Evolutionary conservation across 1,140 invertebrate species (phyloP).

Genomic region (Popillia japonica): DNA sequence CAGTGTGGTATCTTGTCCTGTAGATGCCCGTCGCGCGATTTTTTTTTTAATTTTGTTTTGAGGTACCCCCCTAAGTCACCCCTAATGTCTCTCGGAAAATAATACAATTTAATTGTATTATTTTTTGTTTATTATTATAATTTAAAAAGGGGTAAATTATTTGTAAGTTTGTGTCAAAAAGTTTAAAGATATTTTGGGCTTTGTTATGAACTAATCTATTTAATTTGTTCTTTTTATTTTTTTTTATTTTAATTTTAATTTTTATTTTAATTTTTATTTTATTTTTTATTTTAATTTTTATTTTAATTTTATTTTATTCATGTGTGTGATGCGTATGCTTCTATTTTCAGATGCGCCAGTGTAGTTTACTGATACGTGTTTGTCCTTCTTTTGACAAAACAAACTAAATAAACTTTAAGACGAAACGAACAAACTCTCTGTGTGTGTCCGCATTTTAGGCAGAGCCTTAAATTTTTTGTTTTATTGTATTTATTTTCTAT

Average conservation of each 20-base stretch:
- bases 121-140: too few relatives aligned
- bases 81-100: neutral
- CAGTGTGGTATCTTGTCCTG: slow-evolving; percentile 48
- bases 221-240: neutral
- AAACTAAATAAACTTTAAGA: neutral
- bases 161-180: too few relatives aligned
- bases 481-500: too few relatives aligned
- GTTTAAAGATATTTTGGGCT: too few relatives aligned
- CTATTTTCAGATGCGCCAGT: slow-evolving; percentile 11
- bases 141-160: too few relatives aligned
- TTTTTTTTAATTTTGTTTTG: too few relatives aligned
- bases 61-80: too few relatives aligned
- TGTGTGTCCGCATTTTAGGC: too few relatives aligned
- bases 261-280: neutral
- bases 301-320: neutral
- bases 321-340: slow-evolving; percentile 2
- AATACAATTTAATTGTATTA: neutral
- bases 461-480: too few relatives aligned
- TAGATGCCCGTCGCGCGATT: slow-evolving; percentile 52
- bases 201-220: too few relatives aligned
- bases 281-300: neutral
- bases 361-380: slow-evolving; percentile 29
- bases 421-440: too few relatives aligned
- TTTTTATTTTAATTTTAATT: neutral
- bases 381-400: slow-evolving; percentile 25